phyloP scores from a whole-genome alignment of 2,113 vertebrate species.

The Thalassarche chlororhynchos region DNA sequence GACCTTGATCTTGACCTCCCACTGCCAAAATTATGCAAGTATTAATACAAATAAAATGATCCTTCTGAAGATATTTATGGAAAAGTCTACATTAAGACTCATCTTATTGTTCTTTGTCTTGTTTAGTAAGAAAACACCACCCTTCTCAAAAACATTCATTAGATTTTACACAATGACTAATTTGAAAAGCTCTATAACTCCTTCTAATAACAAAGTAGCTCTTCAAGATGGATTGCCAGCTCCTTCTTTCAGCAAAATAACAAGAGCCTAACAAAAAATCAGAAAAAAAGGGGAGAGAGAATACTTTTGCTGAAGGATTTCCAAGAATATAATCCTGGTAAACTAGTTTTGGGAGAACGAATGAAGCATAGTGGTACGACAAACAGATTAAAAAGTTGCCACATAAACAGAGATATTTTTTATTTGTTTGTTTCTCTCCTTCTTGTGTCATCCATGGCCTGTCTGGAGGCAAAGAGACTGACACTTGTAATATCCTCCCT shows the following conservation, averaged over 20 bases:
- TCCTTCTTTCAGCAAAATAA: neutral
- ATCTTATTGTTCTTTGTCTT: neutral
- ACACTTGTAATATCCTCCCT: conserved; percentile 60
- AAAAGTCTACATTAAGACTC: neutral
- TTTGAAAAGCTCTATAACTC: neutral
- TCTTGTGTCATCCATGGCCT: neutral
- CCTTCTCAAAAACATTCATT: neutral
- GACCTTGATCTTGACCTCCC: neutral
- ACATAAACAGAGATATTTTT: conserved; percentile 31
- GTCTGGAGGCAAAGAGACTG: conserved; percentile 49
- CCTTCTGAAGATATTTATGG: neutral
- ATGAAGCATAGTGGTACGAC: neutral
- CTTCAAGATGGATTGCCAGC: neutral
- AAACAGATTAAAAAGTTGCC: conserved; percentile 29
- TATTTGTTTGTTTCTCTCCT: neutral
- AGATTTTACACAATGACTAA: neutral
- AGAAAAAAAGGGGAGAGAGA: neutral
- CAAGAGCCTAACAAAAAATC: neutral
- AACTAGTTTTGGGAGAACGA: conserved; percentile 10
- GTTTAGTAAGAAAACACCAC: neutral
- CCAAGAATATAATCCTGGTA: neutral
- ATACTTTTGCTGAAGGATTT: neutral
- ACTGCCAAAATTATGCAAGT: neutral
- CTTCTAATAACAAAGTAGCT: neutral
- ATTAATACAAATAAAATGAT: neutral